Evolutionary conservation across 2,888 invertebrate species (phyloP).

Genomic region (Chromoteleia sp.): DNA sequence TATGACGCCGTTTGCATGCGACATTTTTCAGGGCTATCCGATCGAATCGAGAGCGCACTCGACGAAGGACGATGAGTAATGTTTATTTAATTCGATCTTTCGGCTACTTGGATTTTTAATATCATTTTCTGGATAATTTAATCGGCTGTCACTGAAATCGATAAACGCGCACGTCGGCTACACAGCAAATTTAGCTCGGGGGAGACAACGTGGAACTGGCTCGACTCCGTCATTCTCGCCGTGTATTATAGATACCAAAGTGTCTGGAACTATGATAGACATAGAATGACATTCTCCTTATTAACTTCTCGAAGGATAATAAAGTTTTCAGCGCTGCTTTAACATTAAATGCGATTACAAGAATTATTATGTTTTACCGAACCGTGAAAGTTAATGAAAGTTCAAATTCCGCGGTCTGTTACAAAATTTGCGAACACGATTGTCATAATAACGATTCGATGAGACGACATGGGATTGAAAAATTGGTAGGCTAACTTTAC

Average conservation of each 20-base stretch:
- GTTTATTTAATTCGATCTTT: conserved; percentile 64
- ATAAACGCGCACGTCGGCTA: conserved; percentile 63
- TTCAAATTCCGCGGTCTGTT: background rate
- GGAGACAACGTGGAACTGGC: conserved; percentile 45
- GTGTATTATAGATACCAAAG: conserved; percentile 66
- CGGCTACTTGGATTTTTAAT: conserved; percentile 63
- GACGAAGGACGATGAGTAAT: conserved; percentile 48
- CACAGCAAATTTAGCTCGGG: conserved; percentile 63
- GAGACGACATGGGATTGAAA: background rate
- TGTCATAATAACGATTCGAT: background rate
- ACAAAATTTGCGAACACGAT: background rate
- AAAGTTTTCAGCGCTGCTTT: conserved; percentile 57
- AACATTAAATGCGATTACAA: conserved; percentile 42
- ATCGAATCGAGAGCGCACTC: conserved; percentile 5
- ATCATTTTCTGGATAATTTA: conserved; percentile 68
- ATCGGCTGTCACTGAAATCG: conserved; percentile 64
- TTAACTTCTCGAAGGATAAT: conserved; percentile 64
- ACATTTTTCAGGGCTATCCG: background rate
- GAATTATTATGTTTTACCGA: conserved; percentile 38
- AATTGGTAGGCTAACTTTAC: conserved; percentile 1
- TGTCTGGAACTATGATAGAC: conserved; percentile 64
- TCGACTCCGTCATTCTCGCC: conserved; percentile 54
- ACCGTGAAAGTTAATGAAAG: conserved; percentile 1
- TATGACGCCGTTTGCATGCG: background rate
- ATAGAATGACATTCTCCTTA: conserved; percentile 65